Percentiles rank a stretch among this genome's conserved stretches.
phyloP scores from a whole-genome alignment of 2,888 invertebrate genomes.

The Bellardia bayeri region DNA sequence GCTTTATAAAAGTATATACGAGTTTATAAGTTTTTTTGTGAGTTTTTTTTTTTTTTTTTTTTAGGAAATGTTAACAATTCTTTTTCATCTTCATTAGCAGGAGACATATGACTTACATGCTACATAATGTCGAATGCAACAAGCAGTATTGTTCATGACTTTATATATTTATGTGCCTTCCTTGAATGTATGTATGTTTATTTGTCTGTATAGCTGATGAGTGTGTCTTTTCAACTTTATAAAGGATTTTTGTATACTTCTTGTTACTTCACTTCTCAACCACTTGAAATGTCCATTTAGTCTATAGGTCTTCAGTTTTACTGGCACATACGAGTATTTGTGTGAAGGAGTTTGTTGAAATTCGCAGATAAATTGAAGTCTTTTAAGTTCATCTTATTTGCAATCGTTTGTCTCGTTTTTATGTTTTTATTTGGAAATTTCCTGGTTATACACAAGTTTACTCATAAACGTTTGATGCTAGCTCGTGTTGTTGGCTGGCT shows the following conservation, averaged over 20 bases:
- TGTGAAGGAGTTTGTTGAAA: constrained; percentile 52
- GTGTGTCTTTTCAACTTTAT: constrained; percentile 2
- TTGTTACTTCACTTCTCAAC: constrained; percentile 27
- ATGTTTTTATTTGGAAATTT: constrained; percentile 54
- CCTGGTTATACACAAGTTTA: constrained; percentile 29
- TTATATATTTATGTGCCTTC: constrained; percentile 9
- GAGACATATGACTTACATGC: constrained; percentile 63
- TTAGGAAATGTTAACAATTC: constrained; percentile 63
- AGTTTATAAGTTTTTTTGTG: constrained; percentile 34
- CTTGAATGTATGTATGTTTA: constrained; percentile 10
- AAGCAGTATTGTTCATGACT: constrained; percentile 33
- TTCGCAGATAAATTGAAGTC: constrained; percentile 64
- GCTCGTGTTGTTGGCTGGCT: background rate
- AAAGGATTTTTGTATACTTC: constrained; percentile 54
- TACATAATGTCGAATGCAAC: constrained; percentile 38
- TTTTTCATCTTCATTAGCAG: constrained; percentile 72
- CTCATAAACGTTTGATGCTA: constrained; percentile 12
- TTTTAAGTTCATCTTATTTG: constrained; percentile 58
- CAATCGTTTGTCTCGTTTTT: constrained; percentile 58
- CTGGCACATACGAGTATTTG: constrained; percentile 9
- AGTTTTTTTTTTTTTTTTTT: constrained; percentile 10
- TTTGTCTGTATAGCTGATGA: constrained; percentile 3
- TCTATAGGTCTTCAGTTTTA: background rate
- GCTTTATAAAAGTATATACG: constrained; percentile 49
- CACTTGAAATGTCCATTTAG: constrained; percentile 44